phyloP scores from a whole-genome alignment of 1,140 invertebrate genomes.

The Zaprionus taronus region DNA sequence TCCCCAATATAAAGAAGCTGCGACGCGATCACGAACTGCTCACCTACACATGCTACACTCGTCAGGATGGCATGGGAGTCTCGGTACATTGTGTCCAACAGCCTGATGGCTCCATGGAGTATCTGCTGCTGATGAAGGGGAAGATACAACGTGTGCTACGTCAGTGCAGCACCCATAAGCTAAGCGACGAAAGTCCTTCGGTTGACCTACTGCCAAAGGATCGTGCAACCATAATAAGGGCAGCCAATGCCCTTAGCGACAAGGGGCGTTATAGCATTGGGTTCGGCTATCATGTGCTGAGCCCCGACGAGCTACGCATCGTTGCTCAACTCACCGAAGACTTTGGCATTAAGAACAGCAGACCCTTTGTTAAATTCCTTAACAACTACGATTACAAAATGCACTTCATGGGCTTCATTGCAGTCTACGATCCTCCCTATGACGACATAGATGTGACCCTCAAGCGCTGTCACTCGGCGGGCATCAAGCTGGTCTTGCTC shows the following conservation, averaged over 20 bases:
- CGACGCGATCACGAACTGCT: conserved; percentile 33
- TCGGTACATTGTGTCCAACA: conserved; percentile 39
- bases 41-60: conserved; percentile 21
- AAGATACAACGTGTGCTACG: conserved; percentile 24
- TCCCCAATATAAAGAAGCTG: conserved; percentile 27
- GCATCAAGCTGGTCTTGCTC: conserved; percentile 57
- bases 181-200: background rate
- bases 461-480: conserved; percentile 40
- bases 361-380: conserved; percentile 18
- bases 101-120: background rate
- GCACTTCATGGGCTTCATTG: conserved; percentile 52
- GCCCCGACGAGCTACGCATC: background rate
- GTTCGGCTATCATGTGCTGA: conserved; percentile 49
- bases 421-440: conserved; percentile 36
- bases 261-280: conserved; percentile 33
- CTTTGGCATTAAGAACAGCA: background rate
- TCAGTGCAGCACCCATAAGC: conserved; percentile 31
- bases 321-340: background rate
- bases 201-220: background rate
- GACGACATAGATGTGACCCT: conserved; percentile 26
- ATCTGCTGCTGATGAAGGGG: conserved; percentile 53
- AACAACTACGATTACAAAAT: conserved; percentile 17
- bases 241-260: background rate
- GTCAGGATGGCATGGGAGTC: conserved; percentile 32
- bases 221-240: background rate